Evolutionary conservation across 2,113 vertebrate species (phyloP), one percentile per base, ranked within the genome.

Genomic region (Pseudopodoces humilis): DNA sequence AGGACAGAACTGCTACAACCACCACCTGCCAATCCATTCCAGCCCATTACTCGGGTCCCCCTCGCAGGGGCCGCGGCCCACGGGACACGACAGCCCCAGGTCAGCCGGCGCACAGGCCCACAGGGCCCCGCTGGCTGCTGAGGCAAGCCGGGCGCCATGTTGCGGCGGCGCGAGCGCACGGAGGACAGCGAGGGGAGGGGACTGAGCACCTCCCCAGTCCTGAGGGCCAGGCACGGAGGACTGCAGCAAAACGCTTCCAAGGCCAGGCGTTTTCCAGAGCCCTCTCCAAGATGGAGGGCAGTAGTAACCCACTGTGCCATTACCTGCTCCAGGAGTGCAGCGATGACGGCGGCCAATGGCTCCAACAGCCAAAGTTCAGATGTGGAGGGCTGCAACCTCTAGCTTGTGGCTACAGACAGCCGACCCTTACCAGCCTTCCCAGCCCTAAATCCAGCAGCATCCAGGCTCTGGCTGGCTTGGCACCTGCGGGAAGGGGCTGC

Each of bases 101-200:
- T 21, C 96, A 96, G 80, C 76, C 70, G 89, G 83, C 1, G 6
- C 21, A 1, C 0, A 0, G 49, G 56, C 53, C 43, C 1, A 0
- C 0, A 1, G 9, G 0, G 76, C n/a, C 44, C 75, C 1, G 0
- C 33, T 37, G 92, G 87, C 78, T 46, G 90, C 78, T 21, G 3
- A 47, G 90, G 18, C 33, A 13, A 35, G 43, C 88, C 90, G 15
- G 88, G 92, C 95, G 95, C 96, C 96, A 96, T 96, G 96, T 96
- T 96, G 96, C 96, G 75, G 96, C 33, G 59, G 92, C 11, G 8
- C 4, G 46, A 93, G 79, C 14, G 96, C 96, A 96, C 96, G 96
- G 87, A 89, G 90, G 46, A 94, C 67, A 30, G 85, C 4, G 0
- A 95, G 88, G 96, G 94, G 96, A 95, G 96, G 96, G 85, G 92